Conservation (phyloP, 2,113 vertebrate species). For the Campylomormyrus tamandua region DNA sequence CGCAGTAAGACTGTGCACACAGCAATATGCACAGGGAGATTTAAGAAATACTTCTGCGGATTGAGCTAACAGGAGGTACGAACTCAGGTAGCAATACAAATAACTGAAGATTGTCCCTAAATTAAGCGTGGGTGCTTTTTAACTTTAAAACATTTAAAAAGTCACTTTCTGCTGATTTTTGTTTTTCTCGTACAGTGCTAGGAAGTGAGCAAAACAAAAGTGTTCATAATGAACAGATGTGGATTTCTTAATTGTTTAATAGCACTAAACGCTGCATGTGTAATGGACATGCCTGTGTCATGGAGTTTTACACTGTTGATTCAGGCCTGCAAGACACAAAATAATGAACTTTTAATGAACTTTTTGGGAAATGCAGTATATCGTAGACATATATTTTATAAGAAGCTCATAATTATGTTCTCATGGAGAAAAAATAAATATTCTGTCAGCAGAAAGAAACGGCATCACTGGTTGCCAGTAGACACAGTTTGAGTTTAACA, state of each 20-base stretch:
- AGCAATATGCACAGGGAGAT: background rate
- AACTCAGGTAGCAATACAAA: background rate
- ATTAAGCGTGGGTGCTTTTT: background rate
- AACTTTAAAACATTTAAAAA: background rate
- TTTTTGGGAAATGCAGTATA: background rate
- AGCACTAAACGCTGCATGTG: too few relatives aligned
- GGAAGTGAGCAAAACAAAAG: background rate
- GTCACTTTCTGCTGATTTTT: background rate
- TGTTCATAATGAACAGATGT: background rate
- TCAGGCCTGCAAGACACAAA: background rate
- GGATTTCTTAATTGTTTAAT: background rate
- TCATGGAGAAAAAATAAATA: background rate
- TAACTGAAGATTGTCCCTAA: background rate
- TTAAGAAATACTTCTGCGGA: background rate
- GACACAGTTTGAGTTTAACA: background rate
- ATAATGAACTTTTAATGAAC: background rate
- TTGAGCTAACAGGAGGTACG: background rate
- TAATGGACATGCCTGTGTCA: background rate
- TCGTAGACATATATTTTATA: background rate
- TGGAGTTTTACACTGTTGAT: background rate
- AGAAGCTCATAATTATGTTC: background rate
- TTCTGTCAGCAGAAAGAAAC: background rate
- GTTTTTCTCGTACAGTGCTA: background rate
- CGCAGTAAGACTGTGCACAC: slow-evolving; percentile 1
- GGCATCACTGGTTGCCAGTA: background rate